Percentiles rank a stretch among this genome's conserved stretches.
Evolutionary conservation across 2,113 vertebrate genomes (phyloP).

Genomic region (Copsychus sechellarum): DNA sequence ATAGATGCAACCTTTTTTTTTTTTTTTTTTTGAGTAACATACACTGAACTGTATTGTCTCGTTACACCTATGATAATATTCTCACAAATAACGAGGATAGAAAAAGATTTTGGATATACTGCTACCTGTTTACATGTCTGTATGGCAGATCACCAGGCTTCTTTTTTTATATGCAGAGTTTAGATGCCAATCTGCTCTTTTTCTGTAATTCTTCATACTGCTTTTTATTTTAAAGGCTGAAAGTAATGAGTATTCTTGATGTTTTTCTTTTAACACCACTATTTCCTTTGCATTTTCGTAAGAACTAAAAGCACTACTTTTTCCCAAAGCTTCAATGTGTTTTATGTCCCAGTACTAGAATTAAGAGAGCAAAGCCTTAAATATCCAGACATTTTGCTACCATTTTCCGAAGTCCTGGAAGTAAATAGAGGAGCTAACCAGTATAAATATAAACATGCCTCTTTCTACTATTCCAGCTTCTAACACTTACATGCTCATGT

Average conservation of each 20-base stretch:
- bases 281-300: not conserved
- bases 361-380: not conserved
- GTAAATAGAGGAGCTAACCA: conserved; percentile 2
- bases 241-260: not conserved
- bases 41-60: not conserved
- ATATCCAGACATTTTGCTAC: not conserved
- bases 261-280: not conserved
- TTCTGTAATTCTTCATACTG: conserved; percentile 9
- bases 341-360: not conserved
- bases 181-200: not conserved
- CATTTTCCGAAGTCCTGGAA: not conserved
- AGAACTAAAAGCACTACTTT: not conserved
- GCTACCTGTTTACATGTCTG: not conserved
- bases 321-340: not conserved
- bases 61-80: not conserved
- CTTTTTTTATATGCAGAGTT: not conserved
- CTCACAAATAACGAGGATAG: not conserved
- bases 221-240: not conserved
- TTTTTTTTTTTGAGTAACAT: not conserved
- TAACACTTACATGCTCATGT: not conserved
- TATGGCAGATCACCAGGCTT: not conserved
- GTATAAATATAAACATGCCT: not conserved
- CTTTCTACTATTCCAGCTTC: not conserved
- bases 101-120: not conserved
- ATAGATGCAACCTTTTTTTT: not conserved